Evolutionary conservation across 2,113 vertebrate species (phyloP).

Genomic region (Takifugu bimaculatus): DNA sequence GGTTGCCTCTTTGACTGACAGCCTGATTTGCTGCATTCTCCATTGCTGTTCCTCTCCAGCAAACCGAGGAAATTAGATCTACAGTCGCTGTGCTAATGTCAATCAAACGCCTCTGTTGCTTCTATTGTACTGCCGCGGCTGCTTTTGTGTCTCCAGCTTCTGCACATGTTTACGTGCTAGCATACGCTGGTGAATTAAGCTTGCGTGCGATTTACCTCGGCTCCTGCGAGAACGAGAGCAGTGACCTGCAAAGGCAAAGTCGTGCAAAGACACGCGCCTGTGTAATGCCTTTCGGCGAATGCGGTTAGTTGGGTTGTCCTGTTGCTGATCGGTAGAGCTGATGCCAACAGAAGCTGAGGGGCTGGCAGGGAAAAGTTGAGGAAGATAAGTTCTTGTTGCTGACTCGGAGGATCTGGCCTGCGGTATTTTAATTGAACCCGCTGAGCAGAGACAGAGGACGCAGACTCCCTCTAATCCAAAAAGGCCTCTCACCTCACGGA

Average conservation of each 20-base stretch:
- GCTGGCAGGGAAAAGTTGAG: constrained; percentile 19
- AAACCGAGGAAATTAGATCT: constrained; percentile 63
- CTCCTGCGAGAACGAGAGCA: constrained; percentile 22
- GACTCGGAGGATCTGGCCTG: constrained; percentile 29
- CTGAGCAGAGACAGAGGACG: constrained; percentile 4
- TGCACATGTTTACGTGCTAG: constrained; percentile 27
- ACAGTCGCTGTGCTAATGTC: constrained; percentile 56
- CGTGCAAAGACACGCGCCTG: constrained; percentile 25
- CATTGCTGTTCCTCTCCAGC: constrained; percentile 61
- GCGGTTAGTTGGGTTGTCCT: constrained; percentile 14
- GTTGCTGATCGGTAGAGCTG: constrained; percentile 38
- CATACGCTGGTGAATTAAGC: constrained; percentile 20
- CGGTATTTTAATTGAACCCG: constrained; percentile 28
- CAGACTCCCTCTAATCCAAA: constrained; percentile 30
- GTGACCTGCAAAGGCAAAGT: constrained; percentile 43
- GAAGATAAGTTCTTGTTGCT: constrained; percentile 12
- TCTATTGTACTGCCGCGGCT: constrained; percentile 21
- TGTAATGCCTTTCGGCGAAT: constrained; percentile 27
- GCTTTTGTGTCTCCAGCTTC: constrained; percentile 23
- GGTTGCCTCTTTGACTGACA: constrained; percentile 62
- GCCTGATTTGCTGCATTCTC: constrained; percentile 55
- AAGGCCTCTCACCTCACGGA: constrained; percentile 42
- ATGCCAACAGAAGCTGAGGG: constrained; percentile 8
- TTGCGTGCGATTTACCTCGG: constrained; percentile 8
- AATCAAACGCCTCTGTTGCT: constrained; percentile 48